phyloP scores from a whole-genome alignment of 2,113 vertebrate genomes.

The Hemibagrus wyckioides region DNA sequence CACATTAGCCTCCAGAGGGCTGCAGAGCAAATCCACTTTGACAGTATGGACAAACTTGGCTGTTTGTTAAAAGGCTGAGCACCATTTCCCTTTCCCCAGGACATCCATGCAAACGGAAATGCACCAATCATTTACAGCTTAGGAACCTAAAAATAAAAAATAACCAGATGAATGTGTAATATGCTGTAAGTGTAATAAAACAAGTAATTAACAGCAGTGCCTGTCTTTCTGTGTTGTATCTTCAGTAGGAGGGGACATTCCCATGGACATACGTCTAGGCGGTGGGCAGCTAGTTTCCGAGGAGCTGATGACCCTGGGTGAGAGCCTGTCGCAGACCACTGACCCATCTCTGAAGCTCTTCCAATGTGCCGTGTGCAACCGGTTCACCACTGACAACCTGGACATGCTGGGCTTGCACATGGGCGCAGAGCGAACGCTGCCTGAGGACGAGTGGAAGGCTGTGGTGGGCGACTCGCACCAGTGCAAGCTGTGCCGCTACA shows the following conservation, averaged over 20 bases:
- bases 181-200: neutral
- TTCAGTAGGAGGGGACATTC: slow-evolving; percentile 92
- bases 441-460: slow-evolving; percentile 95
- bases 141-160: neutral
- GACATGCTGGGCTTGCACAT: slow-evolving; percentile 96
- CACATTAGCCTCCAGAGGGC: slow-evolving; percentile 46
- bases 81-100: slow-evolving; percentile 43
- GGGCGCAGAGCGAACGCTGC: slow-evolving; percentile 90
- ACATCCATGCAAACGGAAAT: slow-evolving; percentile 7
- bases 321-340: slow-evolving; percentile 93
- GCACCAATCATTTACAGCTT: neutral
- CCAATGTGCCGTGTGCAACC: slow-evolving; percentile 98
- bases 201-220: neutral
- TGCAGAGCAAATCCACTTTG: slow-evolving; percentile 52
- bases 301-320: slow-evolving; percentile 97
- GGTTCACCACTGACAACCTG: slow-evolving; percentile 96
- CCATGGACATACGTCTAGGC: slow-evolving; percentile 92
- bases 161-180: neutral
- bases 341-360: slow-evolving; percentile 98
- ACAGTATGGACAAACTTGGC: slow-evolving; percentile 48
- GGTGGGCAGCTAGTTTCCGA: slow-evolving; percentile 95
- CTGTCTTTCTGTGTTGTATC: slow-evolving; percentile 19
- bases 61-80: slow-evolving; percentile 51
- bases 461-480: slow-evolving; percentile 94
- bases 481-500: slow-evolving; percentile 97